Conservation (phyloP, 2,888 invertebrate genomes). For the Ormyrus rosae region DNA sequence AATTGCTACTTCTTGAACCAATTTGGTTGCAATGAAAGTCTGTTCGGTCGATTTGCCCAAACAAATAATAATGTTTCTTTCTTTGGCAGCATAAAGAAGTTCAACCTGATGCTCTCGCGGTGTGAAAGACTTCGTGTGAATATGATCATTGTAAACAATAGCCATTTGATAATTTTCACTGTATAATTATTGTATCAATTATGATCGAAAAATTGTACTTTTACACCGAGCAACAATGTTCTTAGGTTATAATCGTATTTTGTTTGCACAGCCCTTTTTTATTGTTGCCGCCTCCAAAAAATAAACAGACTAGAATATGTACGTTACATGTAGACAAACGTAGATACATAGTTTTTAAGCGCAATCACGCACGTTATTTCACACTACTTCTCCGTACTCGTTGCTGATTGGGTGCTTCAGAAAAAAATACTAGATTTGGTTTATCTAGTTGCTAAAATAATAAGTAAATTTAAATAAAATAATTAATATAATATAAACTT, state of each 20-base stretch:
- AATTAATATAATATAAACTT: too few relatives aligned
- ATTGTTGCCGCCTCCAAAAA: neutral
- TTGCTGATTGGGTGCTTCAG: too few relatives aligned
- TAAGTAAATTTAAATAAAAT: too few relatives aligned
- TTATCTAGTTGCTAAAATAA: too few relatives aligned
- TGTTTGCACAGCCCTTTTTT: constrained; percentile 18
- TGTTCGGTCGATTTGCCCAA: constrained; percentile 87
- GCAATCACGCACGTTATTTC: too few relatives aligned
- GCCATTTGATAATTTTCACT: constrained; percentile 48
- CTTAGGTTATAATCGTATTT: neutral
- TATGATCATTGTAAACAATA: constrained; percentile 51
- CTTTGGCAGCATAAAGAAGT: constrained; percentile 84
- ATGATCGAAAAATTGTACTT: neutral
- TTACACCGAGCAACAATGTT: too few relatives aligned
- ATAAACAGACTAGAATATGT: constrained; percentile 10
- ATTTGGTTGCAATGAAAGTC: constrained; percentile 90
- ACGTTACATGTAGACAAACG: too few relatives aligned
- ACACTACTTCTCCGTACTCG: too few relatives aligned
- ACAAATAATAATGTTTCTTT: constrained; percentile 87
- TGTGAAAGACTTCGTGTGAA: constrained; percentile 87
- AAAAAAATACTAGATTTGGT: too few relatives aligned
- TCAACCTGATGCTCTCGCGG: constrained; percentile 89
- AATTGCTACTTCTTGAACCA: constrained; percentile 88
- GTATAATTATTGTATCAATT: neutral
- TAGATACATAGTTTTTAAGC: too few relatives aligned